phyloP scores from a whole-genome alignment of 2,797 vertebrate species.

The Austrolebias charrua region DNA sequence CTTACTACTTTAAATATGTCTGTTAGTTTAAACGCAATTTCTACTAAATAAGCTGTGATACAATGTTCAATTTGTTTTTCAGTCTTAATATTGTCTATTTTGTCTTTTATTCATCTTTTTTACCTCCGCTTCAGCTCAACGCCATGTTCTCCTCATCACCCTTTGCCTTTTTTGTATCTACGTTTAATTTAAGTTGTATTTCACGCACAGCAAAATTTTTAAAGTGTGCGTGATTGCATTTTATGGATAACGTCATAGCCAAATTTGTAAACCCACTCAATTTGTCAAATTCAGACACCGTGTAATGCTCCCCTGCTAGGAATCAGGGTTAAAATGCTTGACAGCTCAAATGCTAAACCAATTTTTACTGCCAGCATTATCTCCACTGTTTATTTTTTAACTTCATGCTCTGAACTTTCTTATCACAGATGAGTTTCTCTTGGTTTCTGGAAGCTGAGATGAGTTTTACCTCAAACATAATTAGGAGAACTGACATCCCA shows the following conservation, averaged over 20 bases:
- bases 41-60: not conserved
- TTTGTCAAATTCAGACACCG: constrained; percentile 35
- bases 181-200: constrained; percentile 32
- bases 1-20: constrained; percentile 34
- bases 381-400: constrained; percentile 57
- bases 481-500: constrained; percentile 55
- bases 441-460: constrained; percentile 51
- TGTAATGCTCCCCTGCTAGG: constrained; percentile 36
- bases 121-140: constrained; percentile 5
- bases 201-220: constrained; percentile 12
- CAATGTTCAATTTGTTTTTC: constrained; percentile 30
- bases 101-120: constrained; percentile 13
- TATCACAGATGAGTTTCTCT: constrained; percentile 50
- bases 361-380: constrained; percentile 60
- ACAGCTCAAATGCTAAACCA: constrained; percentile 46
- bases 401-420: constrained; percentile 45
- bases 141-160: not conserved
- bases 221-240: constrained; percentile 43
- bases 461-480: constrained; percentile 57
- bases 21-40: constrained; percentile 19
- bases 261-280: constrained; percentile 43
- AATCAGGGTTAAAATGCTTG: constrained; percentile 46
- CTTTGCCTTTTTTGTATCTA: constrained; percentile 1
- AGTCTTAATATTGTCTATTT: constrained; percentile 38
- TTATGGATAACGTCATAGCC: constrained; percentile 35